Conservation (phyloP, 2,888 invertebrate genomes). For the Isotomurus palustris region DNA sequence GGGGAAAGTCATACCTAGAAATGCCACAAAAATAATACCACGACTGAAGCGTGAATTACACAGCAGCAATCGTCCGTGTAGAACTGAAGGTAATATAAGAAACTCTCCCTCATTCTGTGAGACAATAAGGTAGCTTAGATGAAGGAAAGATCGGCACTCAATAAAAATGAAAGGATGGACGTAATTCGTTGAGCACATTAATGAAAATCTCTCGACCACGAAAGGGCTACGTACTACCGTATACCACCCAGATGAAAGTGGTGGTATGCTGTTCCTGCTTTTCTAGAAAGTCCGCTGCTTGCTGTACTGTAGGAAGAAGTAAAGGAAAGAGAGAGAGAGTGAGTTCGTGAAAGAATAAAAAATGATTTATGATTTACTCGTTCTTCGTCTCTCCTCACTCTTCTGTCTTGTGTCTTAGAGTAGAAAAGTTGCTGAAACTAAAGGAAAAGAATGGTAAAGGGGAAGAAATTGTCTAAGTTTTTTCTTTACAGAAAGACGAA, state of each 20-base stretch:
- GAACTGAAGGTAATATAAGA: background rate
- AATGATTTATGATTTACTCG: slow-evolving; percentile 25
- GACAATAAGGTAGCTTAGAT: background rate
- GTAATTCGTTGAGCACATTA: slow-evolving; percentile 14
- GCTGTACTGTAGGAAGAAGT: no score
- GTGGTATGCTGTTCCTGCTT: slow-evolving; percentile 1
- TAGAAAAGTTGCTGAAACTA: slow-evolving; percentile 6
- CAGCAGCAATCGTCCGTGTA: no score
- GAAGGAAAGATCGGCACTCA: background rate
- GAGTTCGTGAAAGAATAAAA: slow-evolving; percentile 15
- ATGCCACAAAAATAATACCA: no score
- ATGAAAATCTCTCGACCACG: slow-evolving; percentile 22
- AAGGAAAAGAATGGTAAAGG: background rate
- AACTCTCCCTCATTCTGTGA: background rate
- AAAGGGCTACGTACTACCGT: no score
- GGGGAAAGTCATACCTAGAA: no score
- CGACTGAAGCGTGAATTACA: no score
- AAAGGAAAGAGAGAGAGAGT: slow-evolving; percentile 6
- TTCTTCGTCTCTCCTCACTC: background rate
- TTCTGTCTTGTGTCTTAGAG: background rate
- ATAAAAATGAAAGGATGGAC: slow-evolving; percentile 5
- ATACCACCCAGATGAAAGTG: no score
- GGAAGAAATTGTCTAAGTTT: slow-evolving; percentile 5
- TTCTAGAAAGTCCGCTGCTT: no score
- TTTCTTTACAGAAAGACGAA: background rate